Percentiles rank a stretch among this genome's conserved stretches.
phyloP scores from a whole-genome alignment of 2,113 vertebrate genomes.

The Chloroceryle aenea region DNA sequence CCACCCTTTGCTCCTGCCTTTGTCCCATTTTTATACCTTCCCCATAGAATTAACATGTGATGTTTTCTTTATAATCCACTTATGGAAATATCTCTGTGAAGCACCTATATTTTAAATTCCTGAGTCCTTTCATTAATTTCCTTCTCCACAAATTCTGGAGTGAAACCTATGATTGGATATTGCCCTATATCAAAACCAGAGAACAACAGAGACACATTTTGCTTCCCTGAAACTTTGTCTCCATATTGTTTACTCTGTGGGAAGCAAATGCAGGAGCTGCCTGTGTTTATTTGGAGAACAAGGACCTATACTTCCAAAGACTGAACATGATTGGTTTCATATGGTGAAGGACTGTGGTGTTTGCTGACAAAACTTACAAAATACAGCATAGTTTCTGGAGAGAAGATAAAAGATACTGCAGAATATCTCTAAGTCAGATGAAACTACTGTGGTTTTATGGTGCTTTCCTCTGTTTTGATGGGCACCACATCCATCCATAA shows the following conservation, averaged over 20 bases:
- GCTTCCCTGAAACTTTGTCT: not conserved
- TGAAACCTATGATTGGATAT: not conserved
- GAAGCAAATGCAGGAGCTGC: not conserved
- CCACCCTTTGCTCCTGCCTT: not conserved
- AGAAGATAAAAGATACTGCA: not conserved
- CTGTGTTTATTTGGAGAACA: not conserved
- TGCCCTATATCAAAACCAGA: not conserved
- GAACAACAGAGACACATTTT: not conserved
- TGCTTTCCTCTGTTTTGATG: not conserved
- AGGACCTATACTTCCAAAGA: not conserved
- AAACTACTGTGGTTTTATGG: not conserved
- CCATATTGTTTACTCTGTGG: fast-evolving
- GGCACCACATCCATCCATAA: not conserved
- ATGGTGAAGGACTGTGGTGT: not conserved
- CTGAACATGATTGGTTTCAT: not conserved
- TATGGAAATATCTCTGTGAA: not conserved
- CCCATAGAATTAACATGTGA: not conserved
- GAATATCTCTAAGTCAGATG: not conserved
- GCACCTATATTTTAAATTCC: not conserved
- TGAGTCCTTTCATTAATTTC: not conserved
- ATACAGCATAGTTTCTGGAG: not conserved
- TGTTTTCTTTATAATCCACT: not conserved
- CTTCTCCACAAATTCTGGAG: not conserved
- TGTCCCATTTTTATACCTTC: not conserved
- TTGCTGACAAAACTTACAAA: not conserved